A percentile compares a stretch with the other conserved stretches of the same genome.
These are phyloP conservation scores for Sesamia nonagrioides DNA, from an alignment of 1,140 invertebrate genomes.

Conservation along the genomic window DNA sequence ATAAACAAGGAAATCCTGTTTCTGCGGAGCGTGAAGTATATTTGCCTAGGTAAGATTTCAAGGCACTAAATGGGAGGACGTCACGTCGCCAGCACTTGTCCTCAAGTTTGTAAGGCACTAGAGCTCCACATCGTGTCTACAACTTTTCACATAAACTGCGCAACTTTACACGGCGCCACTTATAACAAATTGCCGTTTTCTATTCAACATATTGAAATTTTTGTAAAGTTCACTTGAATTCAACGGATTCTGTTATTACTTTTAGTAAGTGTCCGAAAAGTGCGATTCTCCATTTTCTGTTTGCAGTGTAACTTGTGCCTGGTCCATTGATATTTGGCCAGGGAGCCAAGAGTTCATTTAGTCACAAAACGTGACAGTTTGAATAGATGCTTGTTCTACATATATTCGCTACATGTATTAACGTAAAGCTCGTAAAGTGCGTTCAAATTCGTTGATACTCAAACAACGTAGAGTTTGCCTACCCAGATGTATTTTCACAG, in stretches of 20 bases:
- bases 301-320: constrained; percentile 23
- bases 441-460: constrained; percentile 7
- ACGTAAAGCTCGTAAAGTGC: constrained; percentile 2
- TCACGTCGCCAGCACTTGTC: constrained; percentile 65
- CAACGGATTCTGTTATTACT: constrained; percentile 40
- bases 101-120: constrained; percentile 57
- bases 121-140: constrained; percentile 56
- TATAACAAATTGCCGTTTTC: constrained; percentile 61
- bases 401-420: neutral
- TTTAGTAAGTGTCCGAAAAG: constrained; percentile 39
- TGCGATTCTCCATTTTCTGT: constrained; percentile 30
- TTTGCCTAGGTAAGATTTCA: constrained; percentile 55
- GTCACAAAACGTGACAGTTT: constrained; percentile 26
- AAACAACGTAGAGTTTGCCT: constrained; percentile 35
- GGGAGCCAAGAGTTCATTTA: constrained; percentile 3
- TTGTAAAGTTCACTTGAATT: constrained; percentile 50
- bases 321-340: neutral
- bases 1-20: constrained; percentile 47
- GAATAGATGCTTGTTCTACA: neutral
- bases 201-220: constrained; percentile 61
- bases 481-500: constrained; percentile 36
- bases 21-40: constrained; percentile 47
- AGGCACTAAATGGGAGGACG: constrained; percentile 55
- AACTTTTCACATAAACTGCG: constrained; percentile 69
- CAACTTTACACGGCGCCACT: constrained; percentile 61